Percentiles rank a stretch among this genome's conserved stretches.
Evolutionary conservation across 2,113 vertebrate genomes (phyloP).

Genomic region (Cariama cristata): DNA sequence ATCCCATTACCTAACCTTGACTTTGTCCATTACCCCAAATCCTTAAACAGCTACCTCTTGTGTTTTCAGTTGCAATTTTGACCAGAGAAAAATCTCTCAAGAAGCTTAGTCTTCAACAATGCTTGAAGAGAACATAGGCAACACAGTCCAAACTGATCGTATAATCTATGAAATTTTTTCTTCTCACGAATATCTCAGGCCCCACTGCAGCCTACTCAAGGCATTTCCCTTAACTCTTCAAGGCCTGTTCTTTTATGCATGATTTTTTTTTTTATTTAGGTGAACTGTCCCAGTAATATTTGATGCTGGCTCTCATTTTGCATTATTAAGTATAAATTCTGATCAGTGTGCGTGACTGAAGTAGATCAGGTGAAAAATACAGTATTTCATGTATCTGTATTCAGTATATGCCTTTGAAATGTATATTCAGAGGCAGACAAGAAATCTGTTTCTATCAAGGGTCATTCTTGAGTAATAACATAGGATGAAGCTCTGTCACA

Average conservation of each 20-base stretch:
- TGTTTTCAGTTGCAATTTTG: neutral
- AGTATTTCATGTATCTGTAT: neutral
- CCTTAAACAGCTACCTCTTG: neutral
- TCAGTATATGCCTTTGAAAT: neutral
- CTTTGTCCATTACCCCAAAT: neutral
- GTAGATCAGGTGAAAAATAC: neutral
- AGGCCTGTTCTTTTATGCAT: neutral
- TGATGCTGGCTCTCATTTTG: neutral
- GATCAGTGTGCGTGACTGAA: neutral
- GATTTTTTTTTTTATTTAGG: neutral
- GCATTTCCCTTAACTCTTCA: conserved; percentile 25
- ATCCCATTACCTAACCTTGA: neutral
- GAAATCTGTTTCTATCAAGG: neutral
- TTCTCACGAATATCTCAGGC: neutral
- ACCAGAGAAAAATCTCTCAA: neutral
- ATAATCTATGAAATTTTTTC: neutral
- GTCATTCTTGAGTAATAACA: neutral
- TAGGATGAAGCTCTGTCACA: neutral
- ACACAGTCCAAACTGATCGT: neutral
- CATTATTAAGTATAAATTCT: neutral
- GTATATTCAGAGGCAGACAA: neutral
- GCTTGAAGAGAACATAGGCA: neutral
- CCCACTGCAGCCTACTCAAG: neutral
- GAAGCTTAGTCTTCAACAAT: neutral
- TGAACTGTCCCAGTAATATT: conserved; percentile 7